A percentile compares a stretch with the other conserved stretches of the same genome.
These are phyloP conservation scores for Heliconius hermathena DNA, from an alignment of 1,140 invertebrate species.

Conservation along the genomic window DNA sequence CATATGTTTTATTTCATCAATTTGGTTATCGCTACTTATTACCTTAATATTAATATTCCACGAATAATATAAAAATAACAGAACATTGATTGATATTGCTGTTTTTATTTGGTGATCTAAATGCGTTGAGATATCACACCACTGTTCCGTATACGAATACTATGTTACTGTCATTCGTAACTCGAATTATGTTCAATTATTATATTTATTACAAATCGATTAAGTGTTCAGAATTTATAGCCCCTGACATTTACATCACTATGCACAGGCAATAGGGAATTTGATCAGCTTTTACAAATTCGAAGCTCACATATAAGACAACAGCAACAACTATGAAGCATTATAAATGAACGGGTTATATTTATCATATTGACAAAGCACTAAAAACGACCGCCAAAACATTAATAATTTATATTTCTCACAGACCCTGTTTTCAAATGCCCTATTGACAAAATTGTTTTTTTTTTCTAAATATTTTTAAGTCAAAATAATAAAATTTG, in stretches of 20 bases:
- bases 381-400: neutral
- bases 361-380: neutral
- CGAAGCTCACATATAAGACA: neutral
- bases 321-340: neutral
- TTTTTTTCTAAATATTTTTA: neutral
- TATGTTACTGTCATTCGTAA: neutral
- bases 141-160: neutral
- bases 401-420: neutral
- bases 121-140: constrained; percentile 1
- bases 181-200: neutral
- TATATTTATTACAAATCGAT: neutral
- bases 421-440: constrained; percentile 9
- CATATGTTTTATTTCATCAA: constrained; percentile 34
- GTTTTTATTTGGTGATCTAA: constrained; percentile 28
- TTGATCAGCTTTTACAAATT: neutral
- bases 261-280: neutral
- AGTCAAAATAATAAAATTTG: constrained; percentile 27
- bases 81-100: constrained; percentile 30
- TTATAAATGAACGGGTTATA: neutral
- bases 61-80: constrained; percentile 37
- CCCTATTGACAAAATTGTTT: neutral
- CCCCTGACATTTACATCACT: neutral
- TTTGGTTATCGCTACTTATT: constrained; percentile 30
- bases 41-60: constrained; percentile 30
- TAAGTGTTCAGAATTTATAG: neutral